Evolutionary conservation across 1,140 invertebrate genomes (phyloP).

Genomic region (Bombus haemorrhoidalis): DNA sequence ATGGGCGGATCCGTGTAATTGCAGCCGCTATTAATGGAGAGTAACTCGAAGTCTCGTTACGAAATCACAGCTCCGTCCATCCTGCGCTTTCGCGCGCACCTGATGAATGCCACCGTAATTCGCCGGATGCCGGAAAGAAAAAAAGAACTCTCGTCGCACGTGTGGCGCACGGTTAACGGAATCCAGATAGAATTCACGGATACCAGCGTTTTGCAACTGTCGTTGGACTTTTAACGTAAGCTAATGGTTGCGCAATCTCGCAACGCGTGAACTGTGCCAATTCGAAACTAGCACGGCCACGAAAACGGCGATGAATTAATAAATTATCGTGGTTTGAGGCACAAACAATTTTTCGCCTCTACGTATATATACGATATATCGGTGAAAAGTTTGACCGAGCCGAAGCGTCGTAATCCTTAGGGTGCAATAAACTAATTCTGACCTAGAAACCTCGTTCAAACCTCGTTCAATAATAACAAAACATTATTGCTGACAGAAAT

Average conservation of each 20-base stretch:
- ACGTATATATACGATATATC: too few species aligned
- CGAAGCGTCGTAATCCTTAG: too few species aligned
- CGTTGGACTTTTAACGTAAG: background rate
- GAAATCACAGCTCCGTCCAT: constrained; percentile 46
- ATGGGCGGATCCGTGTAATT: constrained; percentile 58
- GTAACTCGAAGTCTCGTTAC: constrained; percentile 51
- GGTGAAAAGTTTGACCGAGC: too few species aligned
- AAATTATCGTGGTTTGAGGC: background rate
- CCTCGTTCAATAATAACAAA: too few species aligned
- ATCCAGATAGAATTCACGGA: background rate
- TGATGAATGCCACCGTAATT: constrained; percentile 4
- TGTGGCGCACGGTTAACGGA: background rate
- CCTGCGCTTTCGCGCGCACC: background rate
- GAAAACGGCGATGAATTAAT: background rate
- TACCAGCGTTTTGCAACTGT: constrained; percentile 7
- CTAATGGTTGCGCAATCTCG: background rate
- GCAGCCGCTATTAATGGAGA: constrained; percentile 62
- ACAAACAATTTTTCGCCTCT: background rate
- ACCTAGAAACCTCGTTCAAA: too few species aligned
- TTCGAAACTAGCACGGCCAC: background rate
- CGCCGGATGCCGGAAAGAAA: background rate
- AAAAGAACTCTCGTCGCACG: background rate
- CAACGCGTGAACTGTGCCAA: background rate
- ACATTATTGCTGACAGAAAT: too few species aligned
- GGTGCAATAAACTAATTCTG: too few species aligned